A percentile compares a stretch with the other conserved stretches of the same genome.
These are phyloP conservation scores for Meteorus sp. DNA, from an alignment of 1,140 invertebrate species.

Conservation along the genomic window DNA sequence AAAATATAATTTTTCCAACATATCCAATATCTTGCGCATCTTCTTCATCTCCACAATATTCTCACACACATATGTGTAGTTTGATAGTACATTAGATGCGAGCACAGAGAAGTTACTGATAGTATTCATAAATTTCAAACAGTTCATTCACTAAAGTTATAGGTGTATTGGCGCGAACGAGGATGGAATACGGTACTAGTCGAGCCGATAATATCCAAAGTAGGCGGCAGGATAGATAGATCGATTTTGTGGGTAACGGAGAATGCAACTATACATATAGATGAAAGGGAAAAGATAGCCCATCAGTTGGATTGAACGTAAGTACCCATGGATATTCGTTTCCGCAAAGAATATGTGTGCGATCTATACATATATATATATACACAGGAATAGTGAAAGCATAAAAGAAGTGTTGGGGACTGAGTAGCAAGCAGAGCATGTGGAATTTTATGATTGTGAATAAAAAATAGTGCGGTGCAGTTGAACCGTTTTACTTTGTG, in stretches of 20 bases:
- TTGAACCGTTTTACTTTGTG: too few species aligned
- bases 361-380: not conserved
- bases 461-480: too few species aligned
- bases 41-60: too few species aligned
- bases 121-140: constrained; percentile 22
- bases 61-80: not conserved
- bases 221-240: constrained; percentile 16
- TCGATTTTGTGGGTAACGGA: constrained; percentile 7
- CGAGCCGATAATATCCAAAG: constrained; percentile 11
- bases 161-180: constrained; percentile 13
- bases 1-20: too few species aligned
- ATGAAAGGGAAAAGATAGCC: not conserved
- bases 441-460: too few species aligned
- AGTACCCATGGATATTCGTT: constrained; percentile 12
- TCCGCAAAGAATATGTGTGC: constrained; percentile 2
- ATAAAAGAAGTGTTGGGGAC: too few species aligned
- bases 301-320: not conserved
- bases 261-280: not conserved
- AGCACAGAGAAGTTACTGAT: constrained; percentile 8
- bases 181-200: constrained; percentile 18
- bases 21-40: too few species aligned
- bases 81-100: not conserved
- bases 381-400: too few species aligned
- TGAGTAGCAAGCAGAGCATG: too few species aligned
- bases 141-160: constrained; percentile 14